Evolutionary conservation across 2,113 vertebrate genomes (phyloP), one percentile per base, ranked within the genome.

Genomic region (crab-eating macaque (Macaca fascicularis)): DNA sequence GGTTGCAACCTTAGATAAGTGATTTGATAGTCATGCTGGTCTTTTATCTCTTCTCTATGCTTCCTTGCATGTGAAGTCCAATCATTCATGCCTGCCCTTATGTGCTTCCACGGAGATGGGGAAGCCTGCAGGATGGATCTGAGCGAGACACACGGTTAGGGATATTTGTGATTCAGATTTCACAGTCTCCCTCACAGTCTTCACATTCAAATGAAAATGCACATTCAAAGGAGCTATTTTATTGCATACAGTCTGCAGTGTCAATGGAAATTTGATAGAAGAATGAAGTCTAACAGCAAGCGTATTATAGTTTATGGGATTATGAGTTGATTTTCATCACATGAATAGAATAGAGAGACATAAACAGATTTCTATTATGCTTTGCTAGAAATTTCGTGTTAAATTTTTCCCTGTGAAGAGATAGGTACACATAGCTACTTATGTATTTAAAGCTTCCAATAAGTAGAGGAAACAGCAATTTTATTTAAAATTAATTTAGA

Each of bases 401-500:
- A 87, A 40, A 20, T 5, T 38, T 82, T 90, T 94, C 35, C 8
- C 12, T 79, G 8, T 80, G 22, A 89, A 76, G 40, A 52, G 13
- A 70, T 9, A 91, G 25, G 59, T 40, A 7, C 9, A 52, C 17
- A 50, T 50, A 59, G 55, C 95, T 6, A 45, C 2, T 75, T 69
- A 38, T 38, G 79, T 32, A 52, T 78, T 80, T 89, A 45, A 93
- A 74, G 61, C 94, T 61, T 94, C 25, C 6, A 84, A 11, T 43
- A 43, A 81, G 7, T 30, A 69, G 17, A 72, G 14, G 17, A 93
- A 95, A 72, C 6, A 82, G 48, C 8, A 45, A 55, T 92, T 88
- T 59, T 81, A 57, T 50, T 67, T 59, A 45, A 85, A 89, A 69
- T 84, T 72, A 79, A 89, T 89, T 97, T 81, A 70, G 32, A 89